phyloP scores from a whole-genome alignment of 2,113 vertebrate genomes.

The Rostratula benghalensis region DNA sequence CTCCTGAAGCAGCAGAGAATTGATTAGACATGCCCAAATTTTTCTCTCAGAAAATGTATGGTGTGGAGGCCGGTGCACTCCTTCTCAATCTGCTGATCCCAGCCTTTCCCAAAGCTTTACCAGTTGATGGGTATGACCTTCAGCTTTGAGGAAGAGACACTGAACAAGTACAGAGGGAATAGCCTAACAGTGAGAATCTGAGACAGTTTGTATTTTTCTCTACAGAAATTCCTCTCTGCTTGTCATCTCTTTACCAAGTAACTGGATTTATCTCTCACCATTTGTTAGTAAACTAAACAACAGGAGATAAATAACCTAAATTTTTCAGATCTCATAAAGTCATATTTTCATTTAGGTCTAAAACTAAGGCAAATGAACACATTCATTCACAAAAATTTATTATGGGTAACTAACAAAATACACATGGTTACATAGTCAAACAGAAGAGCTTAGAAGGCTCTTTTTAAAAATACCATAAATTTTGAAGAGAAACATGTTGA shows the following conservation, averaged over 20 bases:
- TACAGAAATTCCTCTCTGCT: neutral
- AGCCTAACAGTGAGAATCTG: neutral
- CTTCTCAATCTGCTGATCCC: neutral
- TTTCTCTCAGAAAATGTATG: neutral
- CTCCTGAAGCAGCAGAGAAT: neutral
- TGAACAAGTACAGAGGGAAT: neutral
- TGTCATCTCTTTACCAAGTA: neutral
- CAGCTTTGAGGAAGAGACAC: neutral
- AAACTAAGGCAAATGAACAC: neutral
- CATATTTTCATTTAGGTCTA: neutral
- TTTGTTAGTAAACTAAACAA: neutral
- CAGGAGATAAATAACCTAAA: neutral
- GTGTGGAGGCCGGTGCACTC: neutral
- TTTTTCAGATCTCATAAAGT: neutral
- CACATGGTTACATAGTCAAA: neutral
- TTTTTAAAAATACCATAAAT: neutral
- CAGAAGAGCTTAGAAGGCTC: neutral
- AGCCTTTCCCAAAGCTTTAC: neutral
- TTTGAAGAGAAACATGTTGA: neutral
- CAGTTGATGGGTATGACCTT: neutral
- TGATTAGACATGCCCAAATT: neutral
- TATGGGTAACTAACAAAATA: neutral
- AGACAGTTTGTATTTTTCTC: neutral
- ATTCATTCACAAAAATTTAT: neutral
- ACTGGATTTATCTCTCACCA: neutral